These are phyloP conservation scores for Tinamus major DNA, from an alignment of 2,797 vertebrate species.

Conservation along the genomic window DNA sequence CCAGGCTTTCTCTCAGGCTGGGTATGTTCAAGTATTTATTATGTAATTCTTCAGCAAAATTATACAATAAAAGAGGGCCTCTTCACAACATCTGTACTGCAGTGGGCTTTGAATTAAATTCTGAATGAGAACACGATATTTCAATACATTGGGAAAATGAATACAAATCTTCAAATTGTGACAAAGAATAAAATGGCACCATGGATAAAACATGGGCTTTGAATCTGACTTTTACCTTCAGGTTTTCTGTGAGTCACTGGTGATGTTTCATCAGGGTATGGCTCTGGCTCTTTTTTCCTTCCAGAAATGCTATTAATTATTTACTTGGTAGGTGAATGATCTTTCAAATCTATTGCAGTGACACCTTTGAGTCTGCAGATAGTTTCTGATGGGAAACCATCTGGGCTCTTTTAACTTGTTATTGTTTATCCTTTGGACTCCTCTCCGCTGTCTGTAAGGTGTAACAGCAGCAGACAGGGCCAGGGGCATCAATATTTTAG, in stretches of 20 bases:
- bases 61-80: neutral
- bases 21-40: neutral
- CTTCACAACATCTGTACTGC: neutral
- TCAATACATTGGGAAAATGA: neutral
- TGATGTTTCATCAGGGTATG: slow-evolving; percentile 41
- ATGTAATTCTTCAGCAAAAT: neutral
- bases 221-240: slow-evolving; percentile 17
- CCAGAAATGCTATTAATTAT: slow-evolving; percentile 77
- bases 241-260: slow-evolving; percentile 35
- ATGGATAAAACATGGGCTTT: neutral
- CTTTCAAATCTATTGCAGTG: slow-evolving; percentile 63
- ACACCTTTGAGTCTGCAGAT: slow-evolving; percentile 68
- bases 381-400: slow-evolving; percentile 75
- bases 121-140: neutral
- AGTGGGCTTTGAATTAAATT: neutral
- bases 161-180: neutral
- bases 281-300: neutral
- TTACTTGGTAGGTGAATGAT: slow-evolving; percentile 66
- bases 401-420: slow-evolving; percentile 68
- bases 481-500: slow-evolving; percentile 84
- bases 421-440: slow-evolving; percentile 71
- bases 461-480: slow-evolving; percentile 69
- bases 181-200: neutral
- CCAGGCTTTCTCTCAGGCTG: neutral
- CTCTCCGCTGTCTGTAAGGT: slow-evolving; percentile 68